Evolutionary conservation across 1,140 invertebrate species (phyloP).

Genomic region (Calephelis nemesis): DNA sequence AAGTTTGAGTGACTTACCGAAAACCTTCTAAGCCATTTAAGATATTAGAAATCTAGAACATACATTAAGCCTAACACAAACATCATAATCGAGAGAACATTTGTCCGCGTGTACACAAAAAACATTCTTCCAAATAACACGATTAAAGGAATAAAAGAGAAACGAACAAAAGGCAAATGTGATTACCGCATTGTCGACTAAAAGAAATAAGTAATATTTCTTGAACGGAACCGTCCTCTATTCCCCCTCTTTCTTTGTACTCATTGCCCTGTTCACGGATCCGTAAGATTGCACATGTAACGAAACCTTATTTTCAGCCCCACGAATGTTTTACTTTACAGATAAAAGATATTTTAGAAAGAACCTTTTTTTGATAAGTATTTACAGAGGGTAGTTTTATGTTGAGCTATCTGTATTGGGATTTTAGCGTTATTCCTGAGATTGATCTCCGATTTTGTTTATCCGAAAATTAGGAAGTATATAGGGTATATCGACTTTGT

Average conservation of each 20-base stretch:
- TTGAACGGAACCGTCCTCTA: constrained; percentile 37
- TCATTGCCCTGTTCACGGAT: constrained; percentile 36
- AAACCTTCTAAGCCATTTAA: background rate
- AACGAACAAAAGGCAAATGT: constrained; percentile 73
- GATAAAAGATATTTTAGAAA: constrained; percentile 17
- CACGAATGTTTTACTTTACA: constrained; percentile 11
- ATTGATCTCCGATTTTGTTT: too few species aligned
- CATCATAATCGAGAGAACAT: constrained; percentile 5
- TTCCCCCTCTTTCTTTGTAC: constrained; percentile 35
- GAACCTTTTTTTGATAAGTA: constrained; percentile 13
- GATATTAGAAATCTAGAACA: constrained; percentile 16
- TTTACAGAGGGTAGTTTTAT: constrained; percentile 5
- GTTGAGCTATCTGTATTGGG: constrained; percentile 5
- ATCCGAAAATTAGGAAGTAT: too few species aligned
- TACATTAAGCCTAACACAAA: constrained; percentile 4
- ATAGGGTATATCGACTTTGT: too few species aligned
- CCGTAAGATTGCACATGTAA: constrained; percentile 36
- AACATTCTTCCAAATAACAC: constrained; percentile 60
- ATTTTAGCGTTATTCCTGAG: too few species aligned
- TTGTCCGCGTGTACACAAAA: constrained; percentile 16
- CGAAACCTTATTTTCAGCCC: constrained; percentile 28
- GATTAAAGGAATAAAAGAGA: constrained; percentile 75
- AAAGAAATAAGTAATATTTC: constrained; percentile 76
- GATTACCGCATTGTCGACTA: constrained; percentile 70
- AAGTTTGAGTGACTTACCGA: too few species aligned